Percentiles rank a stretch among this genome's conserved stretches.
phyloP scores from a whole-genome alignment of 2,797 vertebrate species.

The Rhabdophis nuchalis region DNA sequence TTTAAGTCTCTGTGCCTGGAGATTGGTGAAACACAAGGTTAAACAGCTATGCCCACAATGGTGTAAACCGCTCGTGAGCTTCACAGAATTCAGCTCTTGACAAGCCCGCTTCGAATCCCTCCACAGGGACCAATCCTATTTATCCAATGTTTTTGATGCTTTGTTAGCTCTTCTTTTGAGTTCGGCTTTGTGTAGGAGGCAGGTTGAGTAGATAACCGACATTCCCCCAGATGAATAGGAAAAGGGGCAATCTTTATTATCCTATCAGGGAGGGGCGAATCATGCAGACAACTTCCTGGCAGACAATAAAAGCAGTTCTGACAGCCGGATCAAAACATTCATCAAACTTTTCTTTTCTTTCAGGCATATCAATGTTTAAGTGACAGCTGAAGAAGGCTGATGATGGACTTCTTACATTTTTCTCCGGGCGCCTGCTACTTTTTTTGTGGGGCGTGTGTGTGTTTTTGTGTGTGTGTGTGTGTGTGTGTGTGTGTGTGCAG shows the following conservation, averaged over 20 bases:
- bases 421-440: conserved; percentile 57
- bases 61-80: neutral
- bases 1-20: neutral
- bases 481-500: neutral
- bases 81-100: neutral
- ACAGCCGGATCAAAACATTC: conserved; percentile 72
- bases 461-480: neutral
- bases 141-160: conserved; percentile 33
- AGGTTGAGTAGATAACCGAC: conserved; percentile 63
- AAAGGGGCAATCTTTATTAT: conserved; percentile 69
- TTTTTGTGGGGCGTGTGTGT: neutral
- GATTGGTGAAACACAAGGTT: neutral
- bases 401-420: conserved; percentile 73
- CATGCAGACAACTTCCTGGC: conserved; percentile 58
- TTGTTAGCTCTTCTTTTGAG: conserved; percentile 67
- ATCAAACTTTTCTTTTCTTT: conserved; percentile 65
- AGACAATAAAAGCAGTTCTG: conserved; percentile 70
- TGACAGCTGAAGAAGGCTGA: conserved; percentile 74
- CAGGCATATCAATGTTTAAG: conserved; percentile 63
- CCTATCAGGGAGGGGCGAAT: conserved; percentile 68
- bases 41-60: neutral
- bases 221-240: conserved; percentile 70
- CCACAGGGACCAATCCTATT: neutral
- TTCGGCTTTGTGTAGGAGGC: conserved; percentile 69
- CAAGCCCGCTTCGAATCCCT: neutral